phyloP scores from a whole-genome alignment of 2,113 vertebrate species.

The Pseudolaguvia tuberculata region DNA sequence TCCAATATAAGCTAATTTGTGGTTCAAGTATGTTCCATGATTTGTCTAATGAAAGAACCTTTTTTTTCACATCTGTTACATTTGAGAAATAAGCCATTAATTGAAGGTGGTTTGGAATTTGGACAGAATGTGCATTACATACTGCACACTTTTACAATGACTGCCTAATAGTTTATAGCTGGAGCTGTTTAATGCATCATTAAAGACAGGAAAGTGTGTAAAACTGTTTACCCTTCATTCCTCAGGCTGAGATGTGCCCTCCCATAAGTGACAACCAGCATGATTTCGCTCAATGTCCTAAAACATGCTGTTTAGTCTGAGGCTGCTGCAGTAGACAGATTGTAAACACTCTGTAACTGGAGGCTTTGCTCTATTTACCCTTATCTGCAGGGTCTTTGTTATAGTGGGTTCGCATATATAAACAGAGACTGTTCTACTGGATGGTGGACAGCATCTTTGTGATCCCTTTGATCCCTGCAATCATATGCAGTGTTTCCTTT shows the following conservation, averaged over 20 bases:
- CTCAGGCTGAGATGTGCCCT: background rate
- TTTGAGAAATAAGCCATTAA: background rate
- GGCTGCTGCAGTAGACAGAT: background rate
- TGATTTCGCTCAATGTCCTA: background rate
- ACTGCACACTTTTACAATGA: background rate
- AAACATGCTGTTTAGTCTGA: background rate
- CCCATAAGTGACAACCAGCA: background rate
- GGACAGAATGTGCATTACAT: background rate
- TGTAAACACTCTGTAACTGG: background rate
- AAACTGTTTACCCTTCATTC: background rate
- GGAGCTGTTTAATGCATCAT: background rate
- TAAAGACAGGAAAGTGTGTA: background rate
- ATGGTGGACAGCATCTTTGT: background rate
- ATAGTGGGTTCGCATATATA: background rate
- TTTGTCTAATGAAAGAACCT: background rate
- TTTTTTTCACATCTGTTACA: background rate
- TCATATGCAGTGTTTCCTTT: background rate
- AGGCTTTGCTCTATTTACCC: background rate
- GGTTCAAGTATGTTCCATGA: no score
- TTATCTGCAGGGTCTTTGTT: background rate
- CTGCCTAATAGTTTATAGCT: conserved; percentile 6
- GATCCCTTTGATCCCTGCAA: background rate
- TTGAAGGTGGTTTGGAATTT: background rate
- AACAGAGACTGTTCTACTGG: background rate
- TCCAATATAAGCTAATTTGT: no score